Base-by-base conservation (phyloP, 2,797 vertebrate genomes). In the Gymnodraco acuticeps region DNA sequence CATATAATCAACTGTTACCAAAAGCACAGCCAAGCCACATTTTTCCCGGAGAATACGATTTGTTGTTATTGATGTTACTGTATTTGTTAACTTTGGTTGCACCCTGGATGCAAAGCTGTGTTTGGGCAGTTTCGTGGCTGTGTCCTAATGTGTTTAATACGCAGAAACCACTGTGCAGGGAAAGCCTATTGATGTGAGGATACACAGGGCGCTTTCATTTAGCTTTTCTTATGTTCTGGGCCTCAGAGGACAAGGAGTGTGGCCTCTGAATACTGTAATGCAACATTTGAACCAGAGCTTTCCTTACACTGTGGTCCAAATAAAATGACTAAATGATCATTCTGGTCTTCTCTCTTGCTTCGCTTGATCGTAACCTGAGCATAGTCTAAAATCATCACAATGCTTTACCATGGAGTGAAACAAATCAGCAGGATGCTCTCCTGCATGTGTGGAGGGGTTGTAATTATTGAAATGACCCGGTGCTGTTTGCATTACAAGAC, bases 1-100 rank as follows among this genome's bases (percentile, higher is more conserved):
- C 83, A 86, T 84, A 85, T 86, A 89, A 91, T 92, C 74, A 84
- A 77, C 78, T 76, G 58, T 84, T 87, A 65, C 71, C 75, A 80
- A 83, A 45, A 87, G 80, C 83, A 59, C 73, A 71, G 81, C 66
- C 70, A 85, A 53, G 65, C 48, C 64, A 53, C 70, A 82, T 82
- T 68, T 78, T 73, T 84, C 59, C 74, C 66, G 83, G 74, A 86
- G 78, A 43, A 73, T 68, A 64, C 33, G n/a, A 47, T 47, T 75
- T 66, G 54, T 31, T 55, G 81, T 80, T 73, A 81, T 72, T 67
- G 55, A 55, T 64, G 67, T 45, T 12, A 20, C 68, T 74, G 38
- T 20, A 27, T 60, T 67, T 41, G 20, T 76, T 55, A 9, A 53
- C 41, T 33, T 54, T 19, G 47, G 55, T 33, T 76, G 31, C 20